Conservation (phyloP, 2,113 vertebrate species). For the Conger conger region DNA sequence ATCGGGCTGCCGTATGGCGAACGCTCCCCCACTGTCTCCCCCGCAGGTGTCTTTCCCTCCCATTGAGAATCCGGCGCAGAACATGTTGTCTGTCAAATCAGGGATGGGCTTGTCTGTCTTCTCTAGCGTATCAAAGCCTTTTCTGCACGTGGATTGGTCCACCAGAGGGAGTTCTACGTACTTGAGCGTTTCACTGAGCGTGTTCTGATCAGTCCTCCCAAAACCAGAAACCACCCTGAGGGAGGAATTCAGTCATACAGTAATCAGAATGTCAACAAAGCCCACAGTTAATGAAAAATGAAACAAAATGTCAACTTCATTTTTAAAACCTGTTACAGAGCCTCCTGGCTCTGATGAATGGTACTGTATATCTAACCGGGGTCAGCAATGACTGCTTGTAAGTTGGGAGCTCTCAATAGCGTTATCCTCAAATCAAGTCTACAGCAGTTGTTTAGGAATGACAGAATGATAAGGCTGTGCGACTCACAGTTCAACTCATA, state of each 20-base stretch:
- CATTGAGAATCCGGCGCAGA: constrained; percentile 79
- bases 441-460: background rate
- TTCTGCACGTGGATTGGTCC: constrained; percentile 63
- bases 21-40: constrained; percentile 80
- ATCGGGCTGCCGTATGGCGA: constrained; percentile 65
- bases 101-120: constrained; percentile 61
- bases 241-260: background rate
- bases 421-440: background rate
- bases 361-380: background rate
- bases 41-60: constrained; percentile 79
- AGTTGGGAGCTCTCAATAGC: background rate
- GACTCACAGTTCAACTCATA: no score
- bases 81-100: constrained; percentile 82
- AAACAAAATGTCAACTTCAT: background rate
- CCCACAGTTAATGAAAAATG: background rate
- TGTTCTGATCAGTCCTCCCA: constrained; percentile 7
- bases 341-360: background rate
- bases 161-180: constrained; percentile 55
- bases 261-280: background rate
- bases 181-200: constrained; percentile 40
- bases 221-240: constrained; percentile 58
- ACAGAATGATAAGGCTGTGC: background rate
- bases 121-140: constrained; percentile 62
- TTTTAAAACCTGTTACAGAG: background rate
- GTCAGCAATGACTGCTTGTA: background rate